These are phyloP conservation scores for Rhopilema esculentum DNA, from an alignment of 30 jellyfish, hydroid and myxozoan species.

Conservation along the genomic window DNA sequence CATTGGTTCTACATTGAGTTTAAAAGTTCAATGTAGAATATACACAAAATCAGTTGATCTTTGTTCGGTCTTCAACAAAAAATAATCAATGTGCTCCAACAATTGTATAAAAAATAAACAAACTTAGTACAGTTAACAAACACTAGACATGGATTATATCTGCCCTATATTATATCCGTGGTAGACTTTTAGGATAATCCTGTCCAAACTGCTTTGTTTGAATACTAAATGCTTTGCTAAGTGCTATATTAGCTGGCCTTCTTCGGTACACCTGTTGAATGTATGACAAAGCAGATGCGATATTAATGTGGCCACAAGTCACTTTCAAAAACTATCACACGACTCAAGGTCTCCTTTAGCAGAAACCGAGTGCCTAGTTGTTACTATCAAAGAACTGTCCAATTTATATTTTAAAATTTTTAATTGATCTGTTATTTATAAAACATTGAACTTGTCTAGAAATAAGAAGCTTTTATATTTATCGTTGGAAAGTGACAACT, in stretches of 20 bases:
- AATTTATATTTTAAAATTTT: too few relatives aligned
- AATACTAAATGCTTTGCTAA: conserved; percentile 8
- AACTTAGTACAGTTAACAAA: conserved; percentile 1
- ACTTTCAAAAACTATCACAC: background rate
- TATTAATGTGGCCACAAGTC: conserved; percentile 9
- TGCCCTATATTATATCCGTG: background rate
- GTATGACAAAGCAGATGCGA: background rate
- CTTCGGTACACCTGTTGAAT: conserved; percentile 32
- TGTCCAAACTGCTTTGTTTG: conserved; percentile 16
- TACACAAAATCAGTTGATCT: background rate
- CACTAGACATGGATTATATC: conserved; percentile 27
- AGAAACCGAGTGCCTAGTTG: too few relatives aligned
- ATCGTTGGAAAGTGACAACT: too few relatives aligned
- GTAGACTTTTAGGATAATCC: conserved; percentile 36
- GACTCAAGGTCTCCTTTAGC: too few relatives aligned
- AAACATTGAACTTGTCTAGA: too few relatives aligned
- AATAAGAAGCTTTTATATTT: too few relatives aligned
- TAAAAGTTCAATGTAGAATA: background rate
- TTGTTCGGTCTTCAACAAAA: background rate
- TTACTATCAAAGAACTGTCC: too few relatives aligned
- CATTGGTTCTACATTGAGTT: background rate
- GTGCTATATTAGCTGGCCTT: conserved; percentile 4
- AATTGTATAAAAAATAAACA: conserved; percentile 11
- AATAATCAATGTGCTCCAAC: background rate
- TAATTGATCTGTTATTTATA: too few relatives aligned